These are phyloP conservation scores for Amblyjoppa fuscipennis DNA, from an alignment of 2,888 invertebrate species.

Conservation along the genomic window DNA sequence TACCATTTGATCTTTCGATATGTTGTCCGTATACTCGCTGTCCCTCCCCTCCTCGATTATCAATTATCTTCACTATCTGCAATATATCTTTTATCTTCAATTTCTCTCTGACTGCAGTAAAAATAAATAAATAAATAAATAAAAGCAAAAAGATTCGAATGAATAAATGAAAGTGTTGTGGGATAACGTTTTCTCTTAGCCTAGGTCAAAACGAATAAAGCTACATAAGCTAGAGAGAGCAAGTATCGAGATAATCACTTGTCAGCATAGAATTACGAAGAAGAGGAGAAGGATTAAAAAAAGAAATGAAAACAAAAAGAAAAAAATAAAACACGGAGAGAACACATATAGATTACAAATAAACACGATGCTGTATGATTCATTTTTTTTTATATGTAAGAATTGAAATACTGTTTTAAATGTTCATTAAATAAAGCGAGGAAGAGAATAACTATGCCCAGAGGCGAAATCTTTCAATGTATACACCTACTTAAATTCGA, in stretches of 20 bases:
- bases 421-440: constrained; percentile 80
- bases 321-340: constrained; percentile 24
- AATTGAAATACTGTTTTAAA: constrained; percentile 79
- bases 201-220: constrained; percentile 59
- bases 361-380: constrained; percentile 76
- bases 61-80: neutral
- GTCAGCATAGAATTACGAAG: constrained; percentile 20
- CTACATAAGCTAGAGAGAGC: constrained; percentile 30
- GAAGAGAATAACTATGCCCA: constrained; percentile 65
- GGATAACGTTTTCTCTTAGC: constrained; percentile 72
- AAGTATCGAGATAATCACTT: constrained; percentile 44
- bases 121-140: constrained; percentile 12
- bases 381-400: constrained; percentile 79
- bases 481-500: constrained; percentile 32
- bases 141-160: constrained; percentile 60
- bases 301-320: constrained; percentile 4
- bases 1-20: constrained; percentile 27
- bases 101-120: constrained; percentile 8
- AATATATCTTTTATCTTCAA: neutral
- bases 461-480: constrained; percentile 50
- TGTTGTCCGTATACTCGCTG: constrained; percentile 18
- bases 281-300: constrained; percentile 37
- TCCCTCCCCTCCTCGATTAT: neutral
- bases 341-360: constrained; percentile 45
- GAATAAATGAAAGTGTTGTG: constrained; percentile 68